Evolutionary conservation across 2,113 vertebrate species (phyloP), one percentile per base, ranked within the genome.

Genomic region (Strix uralensis): DNA sequence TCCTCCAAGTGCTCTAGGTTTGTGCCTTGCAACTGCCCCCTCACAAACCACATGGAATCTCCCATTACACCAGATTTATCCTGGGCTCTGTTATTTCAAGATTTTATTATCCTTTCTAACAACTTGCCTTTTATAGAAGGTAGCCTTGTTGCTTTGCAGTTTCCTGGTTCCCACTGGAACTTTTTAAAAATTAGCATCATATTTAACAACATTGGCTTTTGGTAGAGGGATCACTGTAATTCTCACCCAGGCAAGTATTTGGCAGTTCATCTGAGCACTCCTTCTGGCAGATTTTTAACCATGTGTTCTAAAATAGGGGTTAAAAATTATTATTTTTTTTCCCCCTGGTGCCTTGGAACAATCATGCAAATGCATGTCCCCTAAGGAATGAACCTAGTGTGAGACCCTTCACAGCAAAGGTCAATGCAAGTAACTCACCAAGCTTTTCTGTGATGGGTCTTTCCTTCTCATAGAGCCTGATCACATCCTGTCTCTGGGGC

Each of bases 111-210:
- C 87, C 81, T 81, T 91, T 90, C 73, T 91, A 92, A 42, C n/a
- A 81, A 93, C 15, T 7, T 96, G 92, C 93, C 93, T 96, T 96
- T 96, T 96, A 96, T 90, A 96, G 96, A 91, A 92, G 57, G 73
- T 74, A 69, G 78, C 49, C 52, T 49, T 5, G 0, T 30, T 69
- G 78, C 54, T 91, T 73, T 88, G 81, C 54, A 36, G 78, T 82
- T 97, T 90, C 95, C 94, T 92, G 73, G 81, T 97, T 96, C 94
- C 93, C 96, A 96, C 85, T 80, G 90, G 93, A 94, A 91, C 78
- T 79, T 95, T 84, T 72, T 77, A 75, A 86, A 88, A 94, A 79
- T 65, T 62, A 96, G 54, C 62, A 71, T 88, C 13, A 4, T 80
- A 46, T 80, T 94, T 85, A 85, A 90, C 61, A 79, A 58, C 11